Percentiles rank a stretch among this genome's conserved stretches.
Conservation (phyloP, 37 sponge, comb jelly and placozoan genomes). For the Mnemiopsis leidyi region DNA sequence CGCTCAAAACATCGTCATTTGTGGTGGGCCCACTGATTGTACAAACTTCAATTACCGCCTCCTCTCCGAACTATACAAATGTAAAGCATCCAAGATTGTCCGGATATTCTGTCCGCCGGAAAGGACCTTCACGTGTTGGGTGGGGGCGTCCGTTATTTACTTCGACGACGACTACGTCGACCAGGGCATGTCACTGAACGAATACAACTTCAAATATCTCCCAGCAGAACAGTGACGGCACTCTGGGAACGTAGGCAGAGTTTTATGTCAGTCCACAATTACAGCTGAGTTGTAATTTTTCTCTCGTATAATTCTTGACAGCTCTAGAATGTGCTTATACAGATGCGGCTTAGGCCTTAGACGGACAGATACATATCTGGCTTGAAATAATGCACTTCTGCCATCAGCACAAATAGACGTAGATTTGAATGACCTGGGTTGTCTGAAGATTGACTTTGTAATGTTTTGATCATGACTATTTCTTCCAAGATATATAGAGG, state of each 20-base stretch:
- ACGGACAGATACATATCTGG: not conserved
- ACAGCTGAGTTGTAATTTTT: not conserved
- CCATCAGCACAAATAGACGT: not conserved
- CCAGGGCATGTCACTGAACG: conserved; percentile 4
- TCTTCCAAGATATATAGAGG: not conserved
- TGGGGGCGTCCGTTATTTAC: conserved; percentile 4
- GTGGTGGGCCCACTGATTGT: conserved; percentile 5
- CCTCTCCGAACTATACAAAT: conserved; percentile 18
- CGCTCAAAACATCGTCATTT: not conserved
- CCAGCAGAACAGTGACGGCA: not conserved
- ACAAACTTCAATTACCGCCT: conserved; percentile 29
- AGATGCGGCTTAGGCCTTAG: not conserved
- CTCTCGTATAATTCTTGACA: not conserved
- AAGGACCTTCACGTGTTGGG: not conserved
- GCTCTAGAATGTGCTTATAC: not conserved
- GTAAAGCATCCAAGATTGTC: not conserved
- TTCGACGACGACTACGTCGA: conserved; percentile 46
- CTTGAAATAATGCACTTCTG: not conserved
- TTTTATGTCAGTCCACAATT: not conserved
- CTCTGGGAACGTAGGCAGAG: not conserved
- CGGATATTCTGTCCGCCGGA: not conserved
- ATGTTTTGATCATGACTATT: not conserved
- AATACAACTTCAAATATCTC: conserved; percentile 5
- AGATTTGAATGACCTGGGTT: not conserved
- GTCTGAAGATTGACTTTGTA: not conserved